phyloP scores from a whole-genome alignment of 1,140 invertebrate species.

The Pseudomyrmex gracilis region DNA sequence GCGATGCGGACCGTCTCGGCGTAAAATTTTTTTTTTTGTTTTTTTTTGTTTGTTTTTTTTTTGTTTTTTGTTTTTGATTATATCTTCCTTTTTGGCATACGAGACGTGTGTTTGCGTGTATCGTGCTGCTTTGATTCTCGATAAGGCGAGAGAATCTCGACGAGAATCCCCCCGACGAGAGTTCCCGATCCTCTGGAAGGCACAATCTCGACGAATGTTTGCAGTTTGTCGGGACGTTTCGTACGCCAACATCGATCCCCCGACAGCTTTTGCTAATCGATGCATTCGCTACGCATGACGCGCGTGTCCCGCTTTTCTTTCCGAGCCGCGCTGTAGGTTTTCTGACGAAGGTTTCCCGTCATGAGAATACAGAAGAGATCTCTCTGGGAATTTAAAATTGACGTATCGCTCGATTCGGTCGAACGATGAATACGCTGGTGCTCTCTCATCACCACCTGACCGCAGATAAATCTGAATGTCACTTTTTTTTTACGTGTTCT shows the following conservation, averaged over 20 bases:
- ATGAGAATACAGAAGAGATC: background rate
- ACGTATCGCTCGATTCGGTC: background rate
- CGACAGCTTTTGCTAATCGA: slow-evolving; percentile 54
- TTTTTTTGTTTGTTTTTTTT: too few relatives aligned
- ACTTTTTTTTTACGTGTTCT: background rate
- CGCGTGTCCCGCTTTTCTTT: slow-evolving; percentile 41
- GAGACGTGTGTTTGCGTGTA: slow-evolving; percentile 54
- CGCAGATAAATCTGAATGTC: background rate
- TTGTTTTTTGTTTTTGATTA: slow-evolving; percentile 39
- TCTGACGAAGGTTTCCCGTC: slow-evolving; percentile 16
- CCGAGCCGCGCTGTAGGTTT: slow-evolving; percentile 25
- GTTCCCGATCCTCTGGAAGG: slow-evolving; percentile 60
- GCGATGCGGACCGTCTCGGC: slow-evolving; percentile 29
- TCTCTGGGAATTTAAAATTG: background rate
- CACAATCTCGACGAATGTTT: slow-evolving; percentile 70
- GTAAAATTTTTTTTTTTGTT: background rate
- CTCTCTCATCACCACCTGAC: background rate
- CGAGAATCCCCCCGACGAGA: slow-evolving; percentile 49
- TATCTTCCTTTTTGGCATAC: slow-evolving; percentile 63
- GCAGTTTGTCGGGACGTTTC: slow-evolving; percentile 64
- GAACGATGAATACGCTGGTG: background rate
- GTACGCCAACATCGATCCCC: slow-evolving; percentile 60
- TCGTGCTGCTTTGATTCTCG: slow-evolving; percentile 68
- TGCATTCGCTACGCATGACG: slow-evolving; percentile 50
- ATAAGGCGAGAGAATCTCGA: slow-evolving; percentile 55